Evolutionary conservation across 2,888 invertebrate genomes (phyloP).

Genomic region (Andrena flavipes): DNA sequence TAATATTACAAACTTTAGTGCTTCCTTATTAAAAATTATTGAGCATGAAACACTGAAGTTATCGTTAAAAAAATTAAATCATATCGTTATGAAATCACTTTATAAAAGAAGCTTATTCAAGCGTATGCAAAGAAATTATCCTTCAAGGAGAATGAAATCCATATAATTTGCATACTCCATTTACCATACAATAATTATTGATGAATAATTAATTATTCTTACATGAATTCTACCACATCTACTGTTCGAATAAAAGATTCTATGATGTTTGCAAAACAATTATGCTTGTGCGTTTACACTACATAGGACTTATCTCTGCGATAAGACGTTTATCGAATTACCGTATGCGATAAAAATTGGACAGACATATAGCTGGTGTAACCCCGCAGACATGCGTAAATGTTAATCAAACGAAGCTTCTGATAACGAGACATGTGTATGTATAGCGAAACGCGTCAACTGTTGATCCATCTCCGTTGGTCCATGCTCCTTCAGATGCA

Average conservation of each 20-base stretch:
- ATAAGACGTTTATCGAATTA: slow-evolving; percentile 31
- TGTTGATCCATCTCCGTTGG: background rate
- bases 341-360: slow-evolving; percentile 29
- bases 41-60: no score
- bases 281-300: background rate
- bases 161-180: no score
- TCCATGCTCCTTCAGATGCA: background rate
- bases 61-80: no score
- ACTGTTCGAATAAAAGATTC: background rate
- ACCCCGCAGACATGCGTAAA: slow-evolving; percentile 1
- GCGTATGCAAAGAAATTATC: no score
- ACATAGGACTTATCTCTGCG: slow-evolving; percentile 3
- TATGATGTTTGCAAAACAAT: background rate
- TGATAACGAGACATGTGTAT: slow-evolving; percentile 20
- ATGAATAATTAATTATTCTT: no score
- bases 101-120: no score
- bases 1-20: no score
- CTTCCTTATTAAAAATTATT: no score
- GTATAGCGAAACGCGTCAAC: background rate
- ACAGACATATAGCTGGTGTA: background rate
- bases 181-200: no score
- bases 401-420: slow-evolving; percentile 23
- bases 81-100: no score
- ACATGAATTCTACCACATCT: no score
- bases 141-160: no score